These are phyloP conservation scores for Sciurus vulgaris DNA, from an alignment of 2,797 vertebrate species.

Conservation along the genomic window DNA sequence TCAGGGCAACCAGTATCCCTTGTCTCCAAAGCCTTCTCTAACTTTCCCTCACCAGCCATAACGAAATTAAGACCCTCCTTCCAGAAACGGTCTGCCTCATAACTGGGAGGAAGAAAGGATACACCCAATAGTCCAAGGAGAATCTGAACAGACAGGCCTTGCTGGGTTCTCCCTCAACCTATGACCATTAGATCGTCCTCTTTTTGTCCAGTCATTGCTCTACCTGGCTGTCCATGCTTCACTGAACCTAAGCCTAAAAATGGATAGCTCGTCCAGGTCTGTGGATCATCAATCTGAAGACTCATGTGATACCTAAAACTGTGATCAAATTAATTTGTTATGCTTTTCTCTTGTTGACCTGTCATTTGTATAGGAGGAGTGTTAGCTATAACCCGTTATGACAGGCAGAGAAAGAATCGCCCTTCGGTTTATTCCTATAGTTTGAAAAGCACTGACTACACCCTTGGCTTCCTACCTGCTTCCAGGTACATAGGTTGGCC, in stretches of 20 bases:
- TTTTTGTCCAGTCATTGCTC: not conserved
- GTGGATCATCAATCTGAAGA: not conserved
- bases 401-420: not conserved
- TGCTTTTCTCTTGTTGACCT: not conserved
- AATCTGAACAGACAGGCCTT: not conserved
- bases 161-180: not conserved
- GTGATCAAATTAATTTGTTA: not conserved
- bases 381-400: not conserved
- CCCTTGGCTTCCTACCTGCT: not conserved
- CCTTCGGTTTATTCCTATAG: not conserved
- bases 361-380: not conserved
- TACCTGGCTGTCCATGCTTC: not conserved
- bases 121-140: not conserved
- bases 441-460: not conserved
- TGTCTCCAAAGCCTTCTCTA: not conserved
- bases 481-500: rapidly evolving
- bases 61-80: not conserved
- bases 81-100: not conserved
- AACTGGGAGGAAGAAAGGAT: not conserved
- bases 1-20: not conserved
- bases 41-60: not conserved
- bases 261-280: not conserved
- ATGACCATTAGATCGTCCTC: too few species aligned
- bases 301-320: not conserved
- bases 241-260: not conserved